phyloP scores from a whole-genome alignment of 92 coral and sea anemone species.

The Virgularia gustaviana region DNA sequence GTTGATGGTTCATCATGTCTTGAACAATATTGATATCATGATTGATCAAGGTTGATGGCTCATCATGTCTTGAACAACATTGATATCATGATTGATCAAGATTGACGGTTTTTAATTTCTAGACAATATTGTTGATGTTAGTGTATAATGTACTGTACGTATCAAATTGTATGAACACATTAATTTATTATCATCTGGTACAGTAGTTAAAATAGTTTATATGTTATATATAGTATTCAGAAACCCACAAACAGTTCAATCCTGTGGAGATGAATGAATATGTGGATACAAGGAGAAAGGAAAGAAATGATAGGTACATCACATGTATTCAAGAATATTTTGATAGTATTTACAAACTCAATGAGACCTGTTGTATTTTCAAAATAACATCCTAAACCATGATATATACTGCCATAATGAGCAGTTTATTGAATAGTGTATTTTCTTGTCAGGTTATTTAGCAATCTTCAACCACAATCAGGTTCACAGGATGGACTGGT shows the following conservation, averaged over 20 bases:
- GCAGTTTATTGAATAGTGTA: background rate
- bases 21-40: too few species aligned
- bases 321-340: background rate
- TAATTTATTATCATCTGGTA: background rate
- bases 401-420: background rate
- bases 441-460: slow-evolving; percentile 20
- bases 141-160: background rate
- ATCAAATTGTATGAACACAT: background rate
- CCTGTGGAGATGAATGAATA: slow-evolving; percentile 33
- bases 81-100: too few species aligned
- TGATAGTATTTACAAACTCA: background rate
- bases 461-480: slow-evolving; percentile 7
- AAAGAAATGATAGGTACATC: slow-evolving; percentile 20
- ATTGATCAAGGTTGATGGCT: too few species aligned
- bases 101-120: too few species aligned
- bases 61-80: too few species aligned
- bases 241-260: slow-evolving; percentile 26
- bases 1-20: too few species aligned
- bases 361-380: background rate
- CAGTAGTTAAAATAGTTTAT: background rate
- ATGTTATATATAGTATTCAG: slow-evolving; percentile 23
- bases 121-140: background rate
- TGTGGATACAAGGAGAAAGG: slow-evolving; percentile 31
- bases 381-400: background rate
- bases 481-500: background rate